phyloP scores from a whole-genome alignment of 2,113 vertebrate genomes.

The Dolichotis patagonum region DNA sequence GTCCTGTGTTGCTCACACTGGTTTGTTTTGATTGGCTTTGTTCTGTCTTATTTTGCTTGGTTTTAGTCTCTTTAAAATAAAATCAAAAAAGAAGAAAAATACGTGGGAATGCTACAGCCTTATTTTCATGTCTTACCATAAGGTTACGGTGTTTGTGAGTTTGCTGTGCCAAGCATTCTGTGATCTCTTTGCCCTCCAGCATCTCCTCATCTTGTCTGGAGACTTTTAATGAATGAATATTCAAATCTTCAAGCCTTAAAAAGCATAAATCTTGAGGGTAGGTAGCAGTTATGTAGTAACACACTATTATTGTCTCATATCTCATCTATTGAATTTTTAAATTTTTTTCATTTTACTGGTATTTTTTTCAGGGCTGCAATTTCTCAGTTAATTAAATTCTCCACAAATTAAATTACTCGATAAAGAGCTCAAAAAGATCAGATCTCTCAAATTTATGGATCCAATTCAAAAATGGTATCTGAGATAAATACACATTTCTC shows the following conservation, averaged over 20 bases:
- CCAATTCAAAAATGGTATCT: background rate
- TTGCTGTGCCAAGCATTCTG: background rate
- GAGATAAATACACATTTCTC: too few relatives aligned
- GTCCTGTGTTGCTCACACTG: too few relatives aligned
- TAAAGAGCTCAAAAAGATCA: background rate
- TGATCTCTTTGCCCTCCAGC: background rate
- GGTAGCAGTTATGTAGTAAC: background rate
- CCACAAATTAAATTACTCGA: background rate
- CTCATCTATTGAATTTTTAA: background rate
- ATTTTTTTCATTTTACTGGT: background rate
- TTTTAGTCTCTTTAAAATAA: too few relatives aligned
- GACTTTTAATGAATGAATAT: background rate
- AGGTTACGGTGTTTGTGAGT: background rate
- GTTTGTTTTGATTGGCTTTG: too few relatives aligned
- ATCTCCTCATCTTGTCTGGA: conserved; percentile 44
- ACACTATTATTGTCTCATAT: background rate
- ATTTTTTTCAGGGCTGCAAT: background rate
- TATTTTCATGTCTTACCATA: background rate
- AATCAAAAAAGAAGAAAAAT: too few relatives aligned
- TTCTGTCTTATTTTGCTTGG: too few relatives aligned
- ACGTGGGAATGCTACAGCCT: background rate
- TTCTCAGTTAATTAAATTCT: background rate
- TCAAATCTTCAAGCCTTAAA: background rate
- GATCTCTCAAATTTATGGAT: background rate
- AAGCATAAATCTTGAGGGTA: background rate